Base-by-base conservation (phyloP, 2,113 vertebrate species). In the Rhegmatorhina hoffmannsi region DNA sequence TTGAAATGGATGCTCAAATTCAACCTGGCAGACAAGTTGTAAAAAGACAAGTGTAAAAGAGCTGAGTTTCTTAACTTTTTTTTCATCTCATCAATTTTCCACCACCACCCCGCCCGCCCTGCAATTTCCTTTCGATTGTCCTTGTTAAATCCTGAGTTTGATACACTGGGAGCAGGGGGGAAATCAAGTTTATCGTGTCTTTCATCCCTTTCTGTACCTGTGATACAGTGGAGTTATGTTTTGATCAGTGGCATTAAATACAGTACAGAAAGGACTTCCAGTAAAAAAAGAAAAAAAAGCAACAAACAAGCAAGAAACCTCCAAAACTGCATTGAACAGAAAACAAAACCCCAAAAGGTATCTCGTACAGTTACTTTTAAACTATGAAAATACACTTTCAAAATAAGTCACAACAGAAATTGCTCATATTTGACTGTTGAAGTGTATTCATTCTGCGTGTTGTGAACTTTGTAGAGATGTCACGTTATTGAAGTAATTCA, bases 281-380 rank as follows among this genome's bases (percentile, higher is more conserved):
- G 7, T 44, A 13, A 60, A 79, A 64, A 64, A 31, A 17, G 8
- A 36, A 40, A 40, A 40, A 40, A 40, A 40, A 38, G 9, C 38
- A 38, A 38, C 38, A 38, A n/a, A 29, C 4, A 75, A 63, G 36
- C 6, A 52, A 62, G 26, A 86, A 56, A 5, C 5, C 1, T 7
- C 3, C 2, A 24, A 43, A 29, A 38, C 13, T 4, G 7, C n/a
- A 43, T 9, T 1, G 1, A 72, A 24, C 5, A 6, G 25, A 7
- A 15, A 9, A 34, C 29, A 13, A 15, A n/a, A 58, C 7, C 34
- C 1, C 17, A 26, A 38, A 38, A 4, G 38, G 2, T 84, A 17
- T n/a, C 13, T 50, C 69, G 1, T 13, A 13, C 31, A 63, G 18
- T 50, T 82, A 28, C 3, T 82, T 63, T 72, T 31, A 64, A 69